Base-by-base conservation (phyloP, 2,888 invertebrate species). In the Lycia hirtaria region DNA sequence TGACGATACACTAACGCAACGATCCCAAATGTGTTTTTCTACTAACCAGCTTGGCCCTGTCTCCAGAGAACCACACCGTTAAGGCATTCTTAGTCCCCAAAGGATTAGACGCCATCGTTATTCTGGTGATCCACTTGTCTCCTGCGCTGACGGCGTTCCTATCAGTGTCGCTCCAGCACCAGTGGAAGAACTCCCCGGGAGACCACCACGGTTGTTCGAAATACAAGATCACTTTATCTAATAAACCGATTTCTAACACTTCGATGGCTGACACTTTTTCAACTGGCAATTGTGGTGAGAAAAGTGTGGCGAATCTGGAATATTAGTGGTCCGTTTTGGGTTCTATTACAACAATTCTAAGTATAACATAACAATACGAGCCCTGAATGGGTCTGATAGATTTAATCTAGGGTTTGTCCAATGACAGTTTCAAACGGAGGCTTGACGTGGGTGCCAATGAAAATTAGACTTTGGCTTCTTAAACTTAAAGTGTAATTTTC, bases 251-350 rank as follows among this genome's bases (percentile, higher is more conserved):
- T 10, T n/a, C 17, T 41, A 41, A 17, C n/a, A 15, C 15, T 3
- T 41, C 17, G 9, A 41, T 41, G 15, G 41, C 41, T 1, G 15
- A 26, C 4, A n/a, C 26, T 12, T 41, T 41, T 10, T 41, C 26
- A 10, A 5, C 0, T 17, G 41, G 41, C 41, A 41, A 26, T 9
- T 77, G 66, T 0, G 94, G 41, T 12, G 94, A 12, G 74, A 68
- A 69, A 95, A 95, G 56, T 0, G 77, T 76, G 15, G 9, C 7
- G 53, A 68, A 57, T 60, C 73, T 73, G 65, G 19, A 35, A 47
- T 26, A 14, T 40, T 24, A 40, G 40, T 37, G 4, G n/a, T n/a
- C n/a, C n/a, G n/a, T n/a, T n/a, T n/a, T n/a, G n/a, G n/a, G n/a
- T n/a, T n/a, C n/a, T n/a, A n/a, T n/a, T n/a, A n/a, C n/a, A n/a